These are phyloP conservation scores for Drosophila mimica DNA, from an alignment of 2,888 invertebrate genomes.

Conservation along the genomic window DNA sequence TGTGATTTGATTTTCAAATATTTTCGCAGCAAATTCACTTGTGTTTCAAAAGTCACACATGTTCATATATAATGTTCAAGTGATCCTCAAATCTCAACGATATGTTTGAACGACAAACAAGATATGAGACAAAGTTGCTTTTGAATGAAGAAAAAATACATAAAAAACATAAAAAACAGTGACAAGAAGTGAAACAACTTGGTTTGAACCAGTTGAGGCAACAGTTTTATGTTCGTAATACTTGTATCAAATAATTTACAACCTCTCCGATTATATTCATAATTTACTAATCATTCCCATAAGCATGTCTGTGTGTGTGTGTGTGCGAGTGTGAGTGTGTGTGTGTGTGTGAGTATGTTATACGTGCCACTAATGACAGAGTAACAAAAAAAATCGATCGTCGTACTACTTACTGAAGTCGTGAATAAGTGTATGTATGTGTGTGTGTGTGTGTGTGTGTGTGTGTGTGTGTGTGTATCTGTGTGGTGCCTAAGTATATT, in stretches of 20 bases:
- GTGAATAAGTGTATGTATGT: constrained; percentile 14
- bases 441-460: constrained; percentile 7
- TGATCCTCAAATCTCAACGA: constrained; percentile 5
- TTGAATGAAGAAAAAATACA: neutral
- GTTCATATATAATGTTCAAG: neutral
- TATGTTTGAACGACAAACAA: neutral
- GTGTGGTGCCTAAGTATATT: constrained; percentile 27
- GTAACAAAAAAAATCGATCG: constrained; percentile 39
- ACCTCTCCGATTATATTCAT: constrained; percentile 28
- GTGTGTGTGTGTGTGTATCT: constrained; percentile 8
- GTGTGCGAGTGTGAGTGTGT: neutral
- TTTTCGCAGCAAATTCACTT: constrained; percentile 1
- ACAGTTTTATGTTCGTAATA: constrained; percentile 17
- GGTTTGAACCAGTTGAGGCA: constrained; percentile 27
- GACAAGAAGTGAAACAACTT: neutral
- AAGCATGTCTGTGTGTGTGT: neutral
- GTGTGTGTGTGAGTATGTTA: neutral
- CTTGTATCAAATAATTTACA: constrained; percentile 17
- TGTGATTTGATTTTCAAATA: constrained; percentile 12
- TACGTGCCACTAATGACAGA: constrained; percentile 33
- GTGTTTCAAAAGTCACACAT: neutral
- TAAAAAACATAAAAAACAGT: constrained; percentile 2
- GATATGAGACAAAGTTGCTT: neutral
- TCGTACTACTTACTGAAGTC: constrained; percentile 13
- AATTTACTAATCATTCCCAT: constrained; percentile 25